Conservation (phyloP, 2,797 vertebrate species). For the Alosa sapidissima region DNA sequence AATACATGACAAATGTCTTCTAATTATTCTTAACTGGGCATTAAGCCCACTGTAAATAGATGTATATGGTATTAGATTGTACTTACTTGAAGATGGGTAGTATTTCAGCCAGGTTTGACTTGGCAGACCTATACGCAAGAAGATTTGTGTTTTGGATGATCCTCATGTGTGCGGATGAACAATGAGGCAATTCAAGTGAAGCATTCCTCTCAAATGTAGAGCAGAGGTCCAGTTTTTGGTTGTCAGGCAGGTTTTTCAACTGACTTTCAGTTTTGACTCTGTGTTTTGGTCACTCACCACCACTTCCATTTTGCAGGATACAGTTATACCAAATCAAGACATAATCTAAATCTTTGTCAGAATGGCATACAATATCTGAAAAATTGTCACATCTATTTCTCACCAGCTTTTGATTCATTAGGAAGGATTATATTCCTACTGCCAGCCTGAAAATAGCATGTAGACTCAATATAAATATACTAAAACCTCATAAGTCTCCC, state of each 20-base stretch:
- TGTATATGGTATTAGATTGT: background rate
- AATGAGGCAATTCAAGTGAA: background rate
- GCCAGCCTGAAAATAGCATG: background rate
- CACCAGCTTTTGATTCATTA: background rate
- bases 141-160: slow-evolving; percentile 2
- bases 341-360: background rate
- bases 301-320: background rate
- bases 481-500: background rate
- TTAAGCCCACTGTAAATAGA: background rate
- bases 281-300: background rate
- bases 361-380: background rate
- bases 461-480: background rate
- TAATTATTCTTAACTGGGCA: background rate
- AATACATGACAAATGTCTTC: too few species aligned
- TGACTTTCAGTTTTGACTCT: background rate
- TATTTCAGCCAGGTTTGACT: background rate
- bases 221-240: background rate
- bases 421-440: background rate
- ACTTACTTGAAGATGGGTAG: background rate
- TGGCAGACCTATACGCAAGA: background rate
- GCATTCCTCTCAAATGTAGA: background rate
- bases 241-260: background rate
- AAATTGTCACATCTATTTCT: background rate
- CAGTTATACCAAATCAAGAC: background rate
- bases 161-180: background rate